These are phyloP conservation scores for Limonius californicus DNA, from an alignment of 1,140 invertebrate genomes.

Conservation along the genomic window DNA sequence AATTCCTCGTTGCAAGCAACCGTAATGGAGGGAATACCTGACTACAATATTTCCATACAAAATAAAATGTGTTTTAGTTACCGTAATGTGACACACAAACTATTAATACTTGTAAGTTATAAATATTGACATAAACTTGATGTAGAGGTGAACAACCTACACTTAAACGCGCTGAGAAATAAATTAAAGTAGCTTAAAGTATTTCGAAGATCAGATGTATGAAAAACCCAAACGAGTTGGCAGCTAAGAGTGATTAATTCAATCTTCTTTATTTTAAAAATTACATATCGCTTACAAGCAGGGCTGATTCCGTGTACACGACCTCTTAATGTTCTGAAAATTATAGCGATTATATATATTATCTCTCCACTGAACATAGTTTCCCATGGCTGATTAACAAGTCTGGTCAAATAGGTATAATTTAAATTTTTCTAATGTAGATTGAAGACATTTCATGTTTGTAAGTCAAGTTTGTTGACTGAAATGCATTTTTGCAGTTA, in stretches of 20 bases:
- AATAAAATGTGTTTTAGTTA: neutral
- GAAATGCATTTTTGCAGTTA: too few relatives aligned
- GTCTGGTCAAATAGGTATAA: neutral
- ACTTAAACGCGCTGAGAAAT: neutral
- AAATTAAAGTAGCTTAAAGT: too few relatives aligned
- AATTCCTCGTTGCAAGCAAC: neutral
- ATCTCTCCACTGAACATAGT: too few relatives aligned
- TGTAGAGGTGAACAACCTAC: neutral
- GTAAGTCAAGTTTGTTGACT: too few relatives aligned
- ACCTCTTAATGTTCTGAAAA: too few relatives aligned
- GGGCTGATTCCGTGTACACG: too few relatives aligned
- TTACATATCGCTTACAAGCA: too few relatives aligned
- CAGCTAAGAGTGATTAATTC: neutral
- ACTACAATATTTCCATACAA: neutral
- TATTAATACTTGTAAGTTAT: neutral
- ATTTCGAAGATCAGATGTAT: too few relatives aligned
- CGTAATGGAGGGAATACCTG: neutral
- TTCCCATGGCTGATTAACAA: neutral
- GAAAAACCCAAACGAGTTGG: neutral
- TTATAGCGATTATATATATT: too few relatives aligned
- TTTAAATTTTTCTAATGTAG: too few relatives aligned
- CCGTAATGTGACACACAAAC: neutral
- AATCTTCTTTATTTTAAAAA: neutral
- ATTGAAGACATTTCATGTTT: too few relatives aligned
- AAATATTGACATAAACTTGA: too few relatives aligned